Base-by-base conservation (phyloP, 2,888 invertebrate species). In the Eupithecia exiguata region DNA sequence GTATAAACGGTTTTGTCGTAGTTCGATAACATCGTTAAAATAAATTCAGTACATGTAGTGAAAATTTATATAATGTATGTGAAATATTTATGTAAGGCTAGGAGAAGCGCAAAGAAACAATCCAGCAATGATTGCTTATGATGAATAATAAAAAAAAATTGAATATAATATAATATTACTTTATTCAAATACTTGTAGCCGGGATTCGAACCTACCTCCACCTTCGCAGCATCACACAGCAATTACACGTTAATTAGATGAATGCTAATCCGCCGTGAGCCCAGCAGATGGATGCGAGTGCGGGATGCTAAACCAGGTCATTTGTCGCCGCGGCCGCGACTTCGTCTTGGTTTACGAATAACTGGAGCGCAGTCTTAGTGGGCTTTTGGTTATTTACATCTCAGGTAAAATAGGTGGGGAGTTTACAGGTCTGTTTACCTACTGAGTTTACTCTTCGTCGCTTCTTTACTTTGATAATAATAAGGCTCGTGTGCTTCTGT, bases 321-420 rank as follows among this genome's bases (percentile, higher is more conserved):
- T 62, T 62, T 62, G 62, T 62, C 62, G 62, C 18, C 62, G 62
- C 62, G 9, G 35, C 62, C 62, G 30, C 62, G 62, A 62, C 62
- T 62, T 18, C 35, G 35, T 35, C 62, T 62, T 35, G 62, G 62
- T 62, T 61, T 35, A 9, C 35, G 62, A 62, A 35, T 62, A 62
- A 62, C 62, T 4, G 62, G 61, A 30, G 61, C 25, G 30, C 1
- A 62, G 62, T 62, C 35, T 61, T 61, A 61, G 7, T 30, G 61
- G 30, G 61, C 61, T 62, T 62, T 62, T 18, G 62, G 30, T 62
- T 62, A 35, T 62, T 62, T 62, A 61, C 49, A 53, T 53, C 61
- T 61, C 16, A 16, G 61, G 30, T 61, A 10, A 53, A 61, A 61
- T 30, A 7, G 18, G 35, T 35, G 18, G 18, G 18, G 18, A 18